A percentile compares a stretch with the other conserved stretches of the same genome.
Conservation (phyloP, 2,888 invertebrate species). For the Diarsia brunnea region DNA sequence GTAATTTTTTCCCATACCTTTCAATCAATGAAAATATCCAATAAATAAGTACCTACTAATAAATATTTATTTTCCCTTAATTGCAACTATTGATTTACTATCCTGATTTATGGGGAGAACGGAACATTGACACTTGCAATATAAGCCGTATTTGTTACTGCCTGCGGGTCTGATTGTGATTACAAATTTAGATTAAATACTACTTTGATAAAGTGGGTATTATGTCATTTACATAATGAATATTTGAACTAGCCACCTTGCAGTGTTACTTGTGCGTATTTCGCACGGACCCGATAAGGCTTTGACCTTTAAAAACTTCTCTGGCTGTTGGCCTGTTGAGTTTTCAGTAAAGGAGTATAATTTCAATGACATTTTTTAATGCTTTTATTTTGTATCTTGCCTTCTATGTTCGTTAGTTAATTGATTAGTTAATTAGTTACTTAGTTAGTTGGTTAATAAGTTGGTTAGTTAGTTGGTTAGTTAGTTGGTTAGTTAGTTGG, state of each 20-base stretch:
- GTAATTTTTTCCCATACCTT: neutral
- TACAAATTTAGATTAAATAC: constrained; percentile 63
- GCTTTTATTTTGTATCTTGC: too few relatives aligned
- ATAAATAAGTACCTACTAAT: constrained; percentile 21
- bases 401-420: too few relatives aligned
- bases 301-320: constrained; percentile 26
- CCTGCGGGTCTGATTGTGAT: constrained; percentile 53
- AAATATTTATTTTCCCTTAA: constrained; percentile 58
- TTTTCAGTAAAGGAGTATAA: neutral
- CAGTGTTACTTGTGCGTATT: constrained; percentile 28
- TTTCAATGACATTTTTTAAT: too few relatives aligned
- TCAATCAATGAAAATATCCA: constrained; percentile 6
- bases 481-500: too few relatives aligned
- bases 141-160: constrained; percentile 56
- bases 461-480: too few relatives aligned
- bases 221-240: constrained; percentile 50
- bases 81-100: constrained; percentile 48
- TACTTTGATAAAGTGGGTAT: constrained; percentile 57
- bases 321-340: neutral
- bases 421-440: too few relatives aligned
- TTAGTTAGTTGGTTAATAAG: too few relatives aligned
- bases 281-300: constrained; percentile 14
- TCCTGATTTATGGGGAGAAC: constrained; percentile 66
- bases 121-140: constrained; percentile 57
- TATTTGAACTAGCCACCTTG: constrained; percentile 37